Conservation (phyloP, 2,113 vertebrate genomes). For the Mesoclemmys tuberculata region DNA sequence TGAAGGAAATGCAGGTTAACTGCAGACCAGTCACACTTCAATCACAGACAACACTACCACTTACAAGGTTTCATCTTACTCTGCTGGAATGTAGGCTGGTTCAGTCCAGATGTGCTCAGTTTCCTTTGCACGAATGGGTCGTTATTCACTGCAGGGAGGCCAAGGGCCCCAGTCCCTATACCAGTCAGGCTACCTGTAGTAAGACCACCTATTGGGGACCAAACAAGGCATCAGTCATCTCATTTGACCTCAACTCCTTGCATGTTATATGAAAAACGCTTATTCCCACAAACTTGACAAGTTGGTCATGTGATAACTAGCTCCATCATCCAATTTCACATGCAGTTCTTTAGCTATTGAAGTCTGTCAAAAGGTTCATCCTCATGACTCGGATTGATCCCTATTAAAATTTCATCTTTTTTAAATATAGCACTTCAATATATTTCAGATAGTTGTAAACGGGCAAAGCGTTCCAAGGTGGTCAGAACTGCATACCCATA, state of each 20-base stretch:
- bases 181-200: conserved; percentile 90
- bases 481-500: background rate
- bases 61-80: conserved; percentile 99
- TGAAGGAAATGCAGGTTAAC: conserved; percentile 65
- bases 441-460: background rate
- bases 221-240: background rate
- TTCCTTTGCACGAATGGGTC: conserved; percentile 97
- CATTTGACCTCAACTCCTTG: background rate
- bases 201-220: conserved; percentile 85
- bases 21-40: conserved; percentile 83
- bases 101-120: conserved; percentile 97
- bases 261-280: background rate
- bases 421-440: background rate
- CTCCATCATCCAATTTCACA: background rate
- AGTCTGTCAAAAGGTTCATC: background rate
- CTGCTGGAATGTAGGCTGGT: conserved; percentile 98
- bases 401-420: background rate
- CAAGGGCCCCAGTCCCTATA: conserved; percentile 90
- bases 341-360: background rate
- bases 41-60: conserved; percentile 93
- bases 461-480: background rate
- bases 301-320: fast-evolving
- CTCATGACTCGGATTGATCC: background rate
- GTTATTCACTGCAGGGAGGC: conserved; percentile 91
- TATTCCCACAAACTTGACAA: background rate